Evolutionary conservation across 2,888 invertebrate genomes (phyloP).

Genomic region (Drosophila longiperda): DNA sequence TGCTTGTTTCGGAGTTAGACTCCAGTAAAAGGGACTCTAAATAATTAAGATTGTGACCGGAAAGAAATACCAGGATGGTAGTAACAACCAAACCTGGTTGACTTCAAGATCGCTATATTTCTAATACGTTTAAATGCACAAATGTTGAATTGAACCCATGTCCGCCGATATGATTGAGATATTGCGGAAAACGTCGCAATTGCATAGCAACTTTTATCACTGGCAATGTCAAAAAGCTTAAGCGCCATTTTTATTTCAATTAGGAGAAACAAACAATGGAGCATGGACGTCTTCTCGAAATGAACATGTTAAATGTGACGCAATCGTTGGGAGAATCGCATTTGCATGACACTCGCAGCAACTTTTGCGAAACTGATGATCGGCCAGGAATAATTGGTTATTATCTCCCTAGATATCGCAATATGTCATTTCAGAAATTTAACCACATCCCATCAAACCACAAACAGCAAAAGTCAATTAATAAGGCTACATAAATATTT

Average conservation of each 20-base stretch:
- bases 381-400: background rate
- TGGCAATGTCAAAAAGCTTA: too few relatives aligned
- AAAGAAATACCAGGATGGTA: too few relatives aligned
- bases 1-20: too few relatives aligned
- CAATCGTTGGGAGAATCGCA: constrained; percentile 5
- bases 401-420: background rate
- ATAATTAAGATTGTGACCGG: too few relatives aligned
- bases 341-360: too few relatives aligned
- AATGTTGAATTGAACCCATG: constrained; percentile 18
- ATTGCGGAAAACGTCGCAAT: background rate
- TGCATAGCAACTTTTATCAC: constrained; percentile 44
- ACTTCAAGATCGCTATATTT: constrained; percentile 41
- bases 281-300: background rate
- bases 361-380: background rate
- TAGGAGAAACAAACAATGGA: constrained; percentile 14
- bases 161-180: constrained; percentile 1
- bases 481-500: too few relatives aligned
- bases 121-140: constrained; percentile 39
- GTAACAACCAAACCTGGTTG: constrained; percentile 4
- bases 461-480: background rate
- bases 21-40: too few relatives aligned
- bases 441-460: background rate
- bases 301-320: background rate
- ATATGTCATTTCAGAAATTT: background rate
- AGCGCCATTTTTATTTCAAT: constrained; percentile 30